Percentiles rank a stretch among this genome's conserved stretches.
Evolutionary conservation across 2,113 vertebrate species (phyloP).

Genomic region (Eclectus roratus): DNA sequence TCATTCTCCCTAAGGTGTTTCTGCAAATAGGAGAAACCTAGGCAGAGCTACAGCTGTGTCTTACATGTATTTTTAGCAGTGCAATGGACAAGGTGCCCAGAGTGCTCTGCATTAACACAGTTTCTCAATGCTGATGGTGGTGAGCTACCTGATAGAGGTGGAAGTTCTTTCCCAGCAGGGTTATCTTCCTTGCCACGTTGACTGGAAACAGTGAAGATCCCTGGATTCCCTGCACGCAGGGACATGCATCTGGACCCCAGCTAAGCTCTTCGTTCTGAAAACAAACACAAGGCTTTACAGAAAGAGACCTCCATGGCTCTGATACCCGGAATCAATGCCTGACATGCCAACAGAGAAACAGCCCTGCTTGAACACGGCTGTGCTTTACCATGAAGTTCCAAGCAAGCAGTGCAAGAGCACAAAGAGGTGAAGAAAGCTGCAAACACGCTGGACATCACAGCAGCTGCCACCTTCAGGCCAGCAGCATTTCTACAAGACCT

Average conservation of each 20-base stretch:
- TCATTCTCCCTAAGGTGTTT: not conserved
- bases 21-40: not conserved
- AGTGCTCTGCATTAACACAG: not conserved
- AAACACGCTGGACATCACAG: not conserved
- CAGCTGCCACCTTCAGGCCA: not conserved
- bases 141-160: conserved; percentile 87
- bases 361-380: not conserved
- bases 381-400: not conserved
- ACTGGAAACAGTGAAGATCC: conserved; percentile 86
- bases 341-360: not conserved
- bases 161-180: conserved; percentile 87
- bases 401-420: not conserved
- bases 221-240: conserved; percentile 90
- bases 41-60: not conserved
- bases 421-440: not conserved
- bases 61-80: not conserved
- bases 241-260: conserved; percentile 85
- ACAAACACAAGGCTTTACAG: not conserved
- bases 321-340: not conserved
- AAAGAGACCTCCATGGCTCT: not conserved
- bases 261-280: conserved; percentile 79
- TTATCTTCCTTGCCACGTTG: conserved; percentile 84
- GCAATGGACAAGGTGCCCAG: not conserved
- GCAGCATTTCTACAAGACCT: not conserved
- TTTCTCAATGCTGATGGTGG: not conserved